A percentile compares a stretch with the other conserved stretches of the same genome.
These are phyloP conservation scores for Erebia aethiops DNA, from an alignment of 2,888 invertebrate species.

Conservation along the genomic window DNA sequence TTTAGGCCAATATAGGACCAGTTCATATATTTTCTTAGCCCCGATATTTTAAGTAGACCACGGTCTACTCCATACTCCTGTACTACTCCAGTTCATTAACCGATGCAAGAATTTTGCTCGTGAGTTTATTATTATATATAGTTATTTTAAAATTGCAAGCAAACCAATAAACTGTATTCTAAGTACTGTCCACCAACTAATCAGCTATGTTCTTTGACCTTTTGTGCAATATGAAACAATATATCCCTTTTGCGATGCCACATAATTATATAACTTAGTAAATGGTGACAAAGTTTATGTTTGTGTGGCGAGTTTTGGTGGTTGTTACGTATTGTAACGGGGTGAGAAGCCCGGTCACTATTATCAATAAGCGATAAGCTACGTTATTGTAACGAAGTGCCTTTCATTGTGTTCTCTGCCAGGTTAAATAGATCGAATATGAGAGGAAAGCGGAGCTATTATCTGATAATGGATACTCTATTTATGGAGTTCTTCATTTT, in stretches of 20 bases:
- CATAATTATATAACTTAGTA: constrained; percentile 41
- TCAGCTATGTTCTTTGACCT: constrained; percentile 80
- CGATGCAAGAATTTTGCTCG: not conserved
- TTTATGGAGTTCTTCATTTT: not conserved
- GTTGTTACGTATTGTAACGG: constrained; percentile 49
- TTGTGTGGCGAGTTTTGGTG: constrained; percentile 39
- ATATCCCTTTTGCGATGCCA: constrained; percentile 38
- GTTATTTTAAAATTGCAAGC: constrained; percentile 2
- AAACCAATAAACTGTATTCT: not conserved
- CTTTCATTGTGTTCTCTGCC: constrained; percentile 66
- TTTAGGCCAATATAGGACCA: too few species aligned
- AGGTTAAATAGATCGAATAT: constrained; percentile 35
- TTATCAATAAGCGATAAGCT: constrained; percentile 69
- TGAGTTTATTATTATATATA: not conserved
- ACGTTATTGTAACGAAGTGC: constrained; percentile 72
- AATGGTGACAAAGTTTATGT: constrained; percentile 43
- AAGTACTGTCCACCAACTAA: constrained; percentile 48
- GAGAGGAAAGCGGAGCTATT: constrained; percentile 10
- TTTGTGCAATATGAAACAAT: constrained; percentile 46
- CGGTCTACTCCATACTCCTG: too few species aligned
- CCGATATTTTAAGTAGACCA: too few species aligned
- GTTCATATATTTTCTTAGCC: too few species aligned
- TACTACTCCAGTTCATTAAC: not conserved
- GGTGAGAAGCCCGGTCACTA: constrained; percentile 60
- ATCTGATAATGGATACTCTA: constrained; percentile 5